Evolutionary conservation across 2,888 invertebrate genomes (phyloP), one percentile per base, ranked within the genome.

Genomic region (Scaptomyza caliginosa): DNA sequence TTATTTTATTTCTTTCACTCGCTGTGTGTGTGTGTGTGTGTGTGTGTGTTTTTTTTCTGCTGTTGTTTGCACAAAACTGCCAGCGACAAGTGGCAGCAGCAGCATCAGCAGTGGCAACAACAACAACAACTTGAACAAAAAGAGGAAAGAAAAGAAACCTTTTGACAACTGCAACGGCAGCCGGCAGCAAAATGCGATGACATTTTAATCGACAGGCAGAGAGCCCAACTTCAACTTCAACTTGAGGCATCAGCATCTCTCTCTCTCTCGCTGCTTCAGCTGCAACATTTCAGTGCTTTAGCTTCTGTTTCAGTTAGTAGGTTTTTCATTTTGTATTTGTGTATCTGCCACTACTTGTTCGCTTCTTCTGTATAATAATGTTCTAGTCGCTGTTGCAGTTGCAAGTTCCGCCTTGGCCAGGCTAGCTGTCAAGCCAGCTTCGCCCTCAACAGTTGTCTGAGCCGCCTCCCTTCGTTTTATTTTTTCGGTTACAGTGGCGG

Each of bases 131-230:
- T 3, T 3, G 4, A 8, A 34, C 2, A 16, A 34, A 34, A 2
- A 0, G 7, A 34, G 34, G 6, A 5, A 13, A 32, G 13, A 7
- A 13, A 16, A 34, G 34, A 69, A 77, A 67, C 73, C 74, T 74
- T 74, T 70, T 67, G 69, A 77, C 80, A 79, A 77, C 70, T 67
- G 63, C 63, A 77, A 64, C 67, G 58, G 38, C 64, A 58, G 58
- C 77, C 80, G 67, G 84, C 86, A 84, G 86, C 86, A 60, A 86
- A 81, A 75, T 67, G 84, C 72, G 78, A 86, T 84, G 82, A 86
- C 82, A 87, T 87, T 83, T 83, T 87, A 87, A 83, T 83, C 82
- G 85, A 79, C 83, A 85, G 75, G 46, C 80, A 55, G 55, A 36
- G 13, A 42, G 52, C 50, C 2, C 42, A 3, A 26, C 42, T 59